A percentile compares a stretch with the other conserved stretches of the same genome.
Conservation (phyloP, 2,888 invertebrate species). For the Campaea margaritaria region DNA sequence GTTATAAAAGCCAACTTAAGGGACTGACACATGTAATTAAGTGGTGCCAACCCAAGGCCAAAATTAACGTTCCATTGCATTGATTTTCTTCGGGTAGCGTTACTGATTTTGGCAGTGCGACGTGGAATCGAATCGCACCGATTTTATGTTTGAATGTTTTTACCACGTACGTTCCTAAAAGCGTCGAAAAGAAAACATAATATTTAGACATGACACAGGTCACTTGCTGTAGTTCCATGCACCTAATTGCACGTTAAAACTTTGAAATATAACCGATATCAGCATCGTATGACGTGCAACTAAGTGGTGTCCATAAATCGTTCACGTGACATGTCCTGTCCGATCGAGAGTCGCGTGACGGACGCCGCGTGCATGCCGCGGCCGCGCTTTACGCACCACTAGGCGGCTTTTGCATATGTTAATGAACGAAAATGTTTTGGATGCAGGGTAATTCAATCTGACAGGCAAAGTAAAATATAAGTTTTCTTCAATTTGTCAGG, state of each 20-base stretch:
- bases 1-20: no score
- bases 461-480: background rate
- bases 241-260: constrained; percentile 22
- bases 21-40: no score
- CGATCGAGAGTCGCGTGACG: constrained; percentile 64
- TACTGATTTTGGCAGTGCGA: no score
- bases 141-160: no score
- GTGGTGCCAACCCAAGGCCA: no score
- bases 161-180: no score
- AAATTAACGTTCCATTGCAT: no score
- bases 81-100: no score
- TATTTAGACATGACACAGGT: background rate
- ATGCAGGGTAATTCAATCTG: constrained; percentile 12
- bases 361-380: constrained; percentile 32
- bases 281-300: constrained; percentile 68
- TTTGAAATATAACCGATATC: constrained; percentile 50
- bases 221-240: constrained; percentile 11
- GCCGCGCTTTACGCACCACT: constrained; percentile 41
- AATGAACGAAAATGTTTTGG: constrained; percentile 37
- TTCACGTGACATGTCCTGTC: constrained; percentile 65
- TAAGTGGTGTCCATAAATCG: constrained; percentile 72
- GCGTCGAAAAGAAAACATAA: no score
- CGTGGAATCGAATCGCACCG: no score
- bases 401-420: constrained; percentile 49
- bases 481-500: no score